Base-by-base conservation (phyloP, 2,888 invertebrate species). In the Drosophila maculinotata region DNA sequence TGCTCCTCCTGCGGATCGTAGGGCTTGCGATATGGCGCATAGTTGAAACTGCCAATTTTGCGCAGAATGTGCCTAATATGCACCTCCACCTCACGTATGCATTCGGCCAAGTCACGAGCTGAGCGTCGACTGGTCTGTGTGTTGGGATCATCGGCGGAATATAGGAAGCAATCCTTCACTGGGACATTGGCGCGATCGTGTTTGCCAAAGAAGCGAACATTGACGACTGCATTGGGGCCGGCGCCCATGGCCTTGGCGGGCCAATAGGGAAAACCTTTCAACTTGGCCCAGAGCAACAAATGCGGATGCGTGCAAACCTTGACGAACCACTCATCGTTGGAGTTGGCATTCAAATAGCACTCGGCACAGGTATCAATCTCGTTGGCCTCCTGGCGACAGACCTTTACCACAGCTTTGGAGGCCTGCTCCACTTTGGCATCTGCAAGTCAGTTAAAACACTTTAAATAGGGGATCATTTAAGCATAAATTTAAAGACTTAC, bases 231-330 rank as follows among this genome's bases (percentile, higher is more conserved):
- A 7, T 93, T 91, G 17, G 93, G 92, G 58, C 94, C 94, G 6
- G 93, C 91, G 0, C 94, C 93, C 95, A 97, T 96, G 0, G 95
- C 96, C 92, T 99, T 99, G 0, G 98, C 98, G 0, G 99, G 99
- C 99, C 99, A 99, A 91, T 96, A 98, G 0, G 99, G 99, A 89
- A 98, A 99, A 91, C 95, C 98, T 92, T 98, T 98, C 9, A 99
- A 92, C 90, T 98, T 98, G 0, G 99, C 99, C 99, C 99, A 99
- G 0, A 99, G 95, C 56, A 99, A 91, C 12, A 97, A 92, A 92
- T 99, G 98, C 0, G 98, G 98, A 57, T 94, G 95, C 17, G 95
- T 95, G 92, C 98, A 98, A 1, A 97, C 97, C 88, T 97, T 96
- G 0, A 96, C 95, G 92, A 98, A 98, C 98, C 98, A 98, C 59